Conservation (phyloP, 2,888 invertebrate species). For the Lapara coniferarum region DNA sequence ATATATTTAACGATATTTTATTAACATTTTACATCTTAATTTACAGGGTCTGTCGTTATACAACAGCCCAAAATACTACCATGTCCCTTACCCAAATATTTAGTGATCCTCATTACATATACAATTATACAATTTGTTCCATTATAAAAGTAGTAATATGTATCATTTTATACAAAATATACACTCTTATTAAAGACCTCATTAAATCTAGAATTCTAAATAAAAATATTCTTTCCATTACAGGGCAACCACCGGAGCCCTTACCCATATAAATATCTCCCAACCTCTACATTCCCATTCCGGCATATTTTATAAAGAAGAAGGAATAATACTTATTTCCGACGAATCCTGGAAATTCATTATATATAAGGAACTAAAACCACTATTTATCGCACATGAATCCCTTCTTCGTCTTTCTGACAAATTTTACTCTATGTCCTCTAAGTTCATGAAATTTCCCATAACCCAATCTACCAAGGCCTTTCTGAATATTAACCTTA, state of each 20-base stretch:
- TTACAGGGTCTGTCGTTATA: neutral
- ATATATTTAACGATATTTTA: neutral
- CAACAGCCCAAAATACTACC: neutral
- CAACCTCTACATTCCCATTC: slow-evolving; percentile 35
- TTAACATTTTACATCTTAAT: neutral
- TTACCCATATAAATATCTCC: slow-evolving; percentile 25
- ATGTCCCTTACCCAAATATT: slow-evolving; percentile 23
- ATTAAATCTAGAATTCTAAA: slow-evolving; percentile 4
- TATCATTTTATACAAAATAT: neutral
- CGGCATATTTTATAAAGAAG: slow-evolving; percentile 28
- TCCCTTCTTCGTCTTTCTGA: no score
- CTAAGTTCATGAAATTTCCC: no score
- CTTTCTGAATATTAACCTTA: no score
- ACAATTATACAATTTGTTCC: slow-evolving; percentile 7
- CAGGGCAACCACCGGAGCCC: slow-evolving; percentile 33
- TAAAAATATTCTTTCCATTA: slow-evolving; percentile 28
- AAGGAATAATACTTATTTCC: slow-evolving; percentile 26
- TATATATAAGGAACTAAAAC: no score
- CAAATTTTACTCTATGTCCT: no score
- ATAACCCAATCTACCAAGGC: no score
- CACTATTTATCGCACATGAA: no score
- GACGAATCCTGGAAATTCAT: slow-evolving; percentile 39
- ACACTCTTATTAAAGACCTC: neutral
- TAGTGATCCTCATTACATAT: slow-evolving; percentile 27
- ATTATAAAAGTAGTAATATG: neutral